phyloP scores from a whole-genome alignment of 2,888 invertebrate species.

The Lasioglossum morio region DNA sequence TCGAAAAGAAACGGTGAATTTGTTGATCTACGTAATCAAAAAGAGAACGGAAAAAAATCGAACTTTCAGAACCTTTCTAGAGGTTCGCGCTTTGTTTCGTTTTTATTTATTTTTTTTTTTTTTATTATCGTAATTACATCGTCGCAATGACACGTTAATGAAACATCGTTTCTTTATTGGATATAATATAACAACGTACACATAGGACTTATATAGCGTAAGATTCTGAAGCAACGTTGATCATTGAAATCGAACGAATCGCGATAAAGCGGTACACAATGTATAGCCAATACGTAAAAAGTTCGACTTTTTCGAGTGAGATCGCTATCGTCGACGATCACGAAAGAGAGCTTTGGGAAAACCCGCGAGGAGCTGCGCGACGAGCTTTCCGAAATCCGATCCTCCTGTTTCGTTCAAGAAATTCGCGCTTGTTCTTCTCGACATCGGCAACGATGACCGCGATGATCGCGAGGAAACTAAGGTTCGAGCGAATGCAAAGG shows the following conservation, averaged over 20 bases:
- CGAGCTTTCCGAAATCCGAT: constrained; percentile 2
- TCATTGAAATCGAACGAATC: constrained; percentile 16
- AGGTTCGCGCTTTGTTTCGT: background rate
- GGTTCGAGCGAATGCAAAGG: constrained; percentile 6
- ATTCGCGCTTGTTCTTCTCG: background rate
- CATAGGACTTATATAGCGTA: constrained; percentile 31
- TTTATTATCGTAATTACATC: constrained; percentile 22
- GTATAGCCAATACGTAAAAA: background rate
- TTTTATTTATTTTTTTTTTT: background rate
- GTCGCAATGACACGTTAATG: constrained; percentile 31
- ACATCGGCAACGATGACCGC: background rate
- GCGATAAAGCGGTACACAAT: constrained; percentile 16
- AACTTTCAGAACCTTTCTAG: constrained; percentile 4
- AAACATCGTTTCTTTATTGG: constrained; percentile 35
- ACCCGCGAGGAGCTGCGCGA: background rate
- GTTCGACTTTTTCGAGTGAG: background rate
- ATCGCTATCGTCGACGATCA: constrained; percentile 10
- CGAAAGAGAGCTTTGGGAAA: background rate
- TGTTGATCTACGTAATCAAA: background rate
- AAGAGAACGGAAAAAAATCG: background rate
- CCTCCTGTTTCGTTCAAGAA: background rate
- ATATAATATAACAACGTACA: constrained; percentile 43
- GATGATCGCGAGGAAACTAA: background rate
- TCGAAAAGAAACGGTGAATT: background rate
- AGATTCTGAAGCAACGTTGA: constrained; percentile 23